Evolutionary conservation across 2,888 invertebrate species (phyloP).

Genomic region (Cryptocephalus primarius): DNA sequence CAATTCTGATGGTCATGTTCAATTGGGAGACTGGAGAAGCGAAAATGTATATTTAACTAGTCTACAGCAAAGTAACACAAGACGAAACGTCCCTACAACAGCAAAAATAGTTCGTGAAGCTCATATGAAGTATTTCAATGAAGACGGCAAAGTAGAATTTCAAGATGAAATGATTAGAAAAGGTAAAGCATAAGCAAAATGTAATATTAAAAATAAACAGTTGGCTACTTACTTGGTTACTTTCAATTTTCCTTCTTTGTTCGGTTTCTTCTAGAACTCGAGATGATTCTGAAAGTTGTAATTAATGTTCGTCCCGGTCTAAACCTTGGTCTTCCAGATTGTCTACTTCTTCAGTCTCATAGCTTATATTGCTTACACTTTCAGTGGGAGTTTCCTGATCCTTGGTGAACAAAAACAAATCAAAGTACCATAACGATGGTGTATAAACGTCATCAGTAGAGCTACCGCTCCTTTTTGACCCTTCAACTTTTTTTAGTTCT

Average conservation of each 20-base stretch:
- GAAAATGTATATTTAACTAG: conserved; percentile 5
- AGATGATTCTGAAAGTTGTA: no score
- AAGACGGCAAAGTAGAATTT: no score
- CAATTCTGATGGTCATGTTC: conserved; percentile 8
- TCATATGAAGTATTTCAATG: conserved; percentile 6
- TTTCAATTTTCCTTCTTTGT: no score
- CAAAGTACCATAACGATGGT: conserved; percentile 6
- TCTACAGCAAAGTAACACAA: background rate
- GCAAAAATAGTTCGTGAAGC: conserved; percentile 6
- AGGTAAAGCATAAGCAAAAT: no score
- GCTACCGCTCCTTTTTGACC: background rate
- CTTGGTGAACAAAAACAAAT: conserved; percentile 4
- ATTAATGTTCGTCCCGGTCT: no score
- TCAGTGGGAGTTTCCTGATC: conserved; percentile 3
- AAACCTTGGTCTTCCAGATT: no score
- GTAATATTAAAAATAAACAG: no score
- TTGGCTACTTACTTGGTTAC: no score
- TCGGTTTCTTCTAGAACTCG: no score
- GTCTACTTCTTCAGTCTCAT: no score
- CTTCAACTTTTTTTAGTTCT: conserved; percentile 1
- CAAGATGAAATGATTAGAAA: no score
- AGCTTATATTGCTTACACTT: background rate
- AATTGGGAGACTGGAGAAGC: conserved; percentile 7
- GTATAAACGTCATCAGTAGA: conserved; percentile 3
- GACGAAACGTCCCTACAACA: conserved; percentile 1